These are phyloP conservation scores for Drosophila pruinosa DNA, from an alignment of 1,140 invertebrate species.

Conservation along the genomic window DNA sequence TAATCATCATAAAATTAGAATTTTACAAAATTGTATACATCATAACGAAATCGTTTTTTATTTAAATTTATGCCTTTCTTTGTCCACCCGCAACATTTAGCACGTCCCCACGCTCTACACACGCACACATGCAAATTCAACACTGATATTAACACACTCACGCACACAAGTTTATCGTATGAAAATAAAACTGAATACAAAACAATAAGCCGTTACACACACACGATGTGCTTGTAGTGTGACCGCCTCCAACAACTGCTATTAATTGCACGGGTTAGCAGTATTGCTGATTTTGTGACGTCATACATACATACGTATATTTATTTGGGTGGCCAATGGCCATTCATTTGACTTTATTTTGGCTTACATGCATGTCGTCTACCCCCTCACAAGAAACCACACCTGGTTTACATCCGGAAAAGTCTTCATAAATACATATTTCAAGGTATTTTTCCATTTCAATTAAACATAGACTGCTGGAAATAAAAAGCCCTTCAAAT, in stretches of 20 bases:
- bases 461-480: neutral
- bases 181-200: conserved; percentile 8
- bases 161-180: conserved; percentile 23
- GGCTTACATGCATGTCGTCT: neutral
- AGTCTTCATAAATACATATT: conserved; percentile 6
- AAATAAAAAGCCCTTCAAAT: conserved; percentile 7
- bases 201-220: neutral
- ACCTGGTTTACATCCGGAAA: neutral
- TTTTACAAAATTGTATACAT: neutral
- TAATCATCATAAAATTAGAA: too few relatives aligned
- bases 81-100: neutral
- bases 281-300: conserved; percentile 20
- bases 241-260: neutral
- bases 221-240: neutral
- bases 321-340: neutral
- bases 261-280: conserved; percentile 14
- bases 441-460: conserved; percentile 6
- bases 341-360: conserved; percentile 4
- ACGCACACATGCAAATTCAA: conserved; percentile 11
- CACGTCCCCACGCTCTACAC: neutral
- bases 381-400: neutral
- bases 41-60: neutral
- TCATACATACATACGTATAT: too few relatives aligned
- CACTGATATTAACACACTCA: conserved; percentile 14
- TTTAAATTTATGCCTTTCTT: neutral